Conservation (phyloP, 2,888 invertebrate species). For the Dendrolimus pini region DNA sequence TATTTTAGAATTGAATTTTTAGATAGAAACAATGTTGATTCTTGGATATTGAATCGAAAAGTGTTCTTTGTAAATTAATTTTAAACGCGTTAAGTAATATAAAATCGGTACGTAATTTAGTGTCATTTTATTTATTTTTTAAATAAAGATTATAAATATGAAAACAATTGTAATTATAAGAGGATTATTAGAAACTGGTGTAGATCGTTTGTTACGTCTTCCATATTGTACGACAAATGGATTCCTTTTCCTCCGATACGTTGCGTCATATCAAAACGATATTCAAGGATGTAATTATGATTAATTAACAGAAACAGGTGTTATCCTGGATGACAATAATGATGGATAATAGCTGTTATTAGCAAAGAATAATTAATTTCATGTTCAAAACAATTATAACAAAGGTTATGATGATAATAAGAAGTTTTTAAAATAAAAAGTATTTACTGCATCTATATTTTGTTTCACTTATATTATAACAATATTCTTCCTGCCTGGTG, state of each 20-base stretch:
- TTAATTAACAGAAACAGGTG: conserved; percentile 48
- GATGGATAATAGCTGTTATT: conserved; percentile 63
- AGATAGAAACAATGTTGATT: conserved; percentile 26
- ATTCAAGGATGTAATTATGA: conserved; percentile 29
- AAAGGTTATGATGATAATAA: conserved; percentile 57
- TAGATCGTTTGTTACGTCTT: conserved; percentile 65
- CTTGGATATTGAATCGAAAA: conserved; percentile 18
- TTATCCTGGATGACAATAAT: conserved; percentile 75
- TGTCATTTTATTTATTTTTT: conserved; percentile 13
- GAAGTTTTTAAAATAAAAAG: conserved; percentile 70
- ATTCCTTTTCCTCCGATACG: conserved; percentile 42
- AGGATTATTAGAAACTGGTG: conserved; percentile 40
- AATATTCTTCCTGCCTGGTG: too few species aligned
- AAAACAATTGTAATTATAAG: conserved; percentile 21
- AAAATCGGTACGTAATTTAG: conserved; percentile 3
- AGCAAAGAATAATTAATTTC: conserved; percentile 61
- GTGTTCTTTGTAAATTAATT: conserved; percentile 23
- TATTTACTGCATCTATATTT: conserved; percentile 63
- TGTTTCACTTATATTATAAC: conserved; percentile 2
- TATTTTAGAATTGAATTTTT: conserved; percentile 5
- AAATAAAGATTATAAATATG: conserved; percentile 14
- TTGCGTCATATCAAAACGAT: conserved; percentile 37
- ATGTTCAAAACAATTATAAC: conserved; percentile 57
- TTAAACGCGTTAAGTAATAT: conserved; percentile 5
- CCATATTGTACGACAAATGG: conserved; percentile 59